Base-by-base conservation (phyloP, 2,888 invertebrate genomes). In the Netelia inedita region DNA sequence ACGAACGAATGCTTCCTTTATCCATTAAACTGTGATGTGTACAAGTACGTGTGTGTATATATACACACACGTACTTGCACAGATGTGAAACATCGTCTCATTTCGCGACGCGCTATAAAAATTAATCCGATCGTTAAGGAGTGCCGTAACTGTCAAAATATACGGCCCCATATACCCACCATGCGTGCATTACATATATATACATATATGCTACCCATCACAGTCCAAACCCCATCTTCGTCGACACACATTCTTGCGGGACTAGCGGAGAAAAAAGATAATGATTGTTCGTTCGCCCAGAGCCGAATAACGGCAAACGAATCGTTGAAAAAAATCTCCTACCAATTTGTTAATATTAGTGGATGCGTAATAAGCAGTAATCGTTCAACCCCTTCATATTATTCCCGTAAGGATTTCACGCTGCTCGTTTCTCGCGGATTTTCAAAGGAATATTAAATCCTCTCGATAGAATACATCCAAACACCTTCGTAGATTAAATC, bases 71-170 rank as follows among this genome's bases (percentile, higher is more conserved):
- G n/a, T n/a, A n/a, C n/a, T n/a, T n/a, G n/a, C n/a, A n/a, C n/a
- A n/a, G n/a, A 75, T 59, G 82, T 71, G 75, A 85, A 80, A 85
- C 82, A 83, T 86, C 88, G 87, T 89, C 89, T 89, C 89, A 89
- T 90, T 91, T 89, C 86, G 89, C 88, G 86, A 88, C 88, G 73
- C 75, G 86, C 90, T 88, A 88, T 92, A 91, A 92, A 92, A 92
- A 92, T 92, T 92, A 92, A 92, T 92, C 91, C 89, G 89, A 90
- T 90, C 91, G 91, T 91, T 91, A 91, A 90, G 86, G 85, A 86
- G 81, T 85, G 89, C 88, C 87, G 87, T 90, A 90, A 91, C 89
- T 89, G 90, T 88, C 89, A 87, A 91, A 91, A 90, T 91, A 92
- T 91, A 92, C 88, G 89, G 85, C 88, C 88, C 85, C 73, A 85